These are phyloP conservation scores for Amphiduros pacificus DNA, from an alignment of 2,888 invertebrate genomes.

Conservation along the genomic window DNA sequence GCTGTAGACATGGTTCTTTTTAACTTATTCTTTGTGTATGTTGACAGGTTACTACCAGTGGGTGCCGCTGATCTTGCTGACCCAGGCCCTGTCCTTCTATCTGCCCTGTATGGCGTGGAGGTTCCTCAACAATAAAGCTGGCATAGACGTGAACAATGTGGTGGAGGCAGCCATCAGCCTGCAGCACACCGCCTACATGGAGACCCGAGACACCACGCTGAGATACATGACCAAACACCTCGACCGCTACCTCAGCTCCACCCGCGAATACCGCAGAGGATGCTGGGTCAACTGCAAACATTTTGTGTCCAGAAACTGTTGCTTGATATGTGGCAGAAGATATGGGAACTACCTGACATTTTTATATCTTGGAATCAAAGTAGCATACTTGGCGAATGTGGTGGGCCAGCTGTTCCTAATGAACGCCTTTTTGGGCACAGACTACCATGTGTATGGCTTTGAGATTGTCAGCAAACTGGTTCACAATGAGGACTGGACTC, in stretches of 20 bases:
- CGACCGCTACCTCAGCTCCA: constrained; percentile 58
- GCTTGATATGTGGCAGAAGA: constrained; percentile 53
- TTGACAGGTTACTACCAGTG: constrained; percentile 61
- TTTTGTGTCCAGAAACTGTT: constrained; percentile 52
- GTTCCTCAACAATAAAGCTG: constrained; percentile 59
- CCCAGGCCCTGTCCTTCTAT: constrained; percentile 63
- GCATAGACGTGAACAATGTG: constrained; percentile 37
- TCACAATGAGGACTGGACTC: constrained; percentile 24
- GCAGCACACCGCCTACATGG: constrained; percentile 30
- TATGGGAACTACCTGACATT: constrained; percentile 61
- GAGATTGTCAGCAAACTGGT: constrained; percentile 26
- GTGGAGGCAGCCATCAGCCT: constrained; percentile 28
- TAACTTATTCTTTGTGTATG: no score
- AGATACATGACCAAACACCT: constrained; percentile 60
- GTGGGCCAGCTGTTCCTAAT: constrained; percentile 61
- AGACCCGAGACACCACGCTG: constrained; percentile 55
- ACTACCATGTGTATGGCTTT: constrained; percentile 37
- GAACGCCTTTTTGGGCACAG: constrained; percentile 28
- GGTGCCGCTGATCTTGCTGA: constrained; percentile 61
- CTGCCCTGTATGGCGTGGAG: constrained; percentile 62
- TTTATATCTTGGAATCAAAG: constrained; percentile 60
- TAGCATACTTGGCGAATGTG: constrained; percentile 58
- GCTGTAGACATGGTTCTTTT: no score
- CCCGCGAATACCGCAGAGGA: constrained; percentile 54
- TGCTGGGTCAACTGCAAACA: constrained; percentile 51